Base-by-base conservation (phyloP, 2,888 invertebrate species). In the Volucella inflata region DNA sequence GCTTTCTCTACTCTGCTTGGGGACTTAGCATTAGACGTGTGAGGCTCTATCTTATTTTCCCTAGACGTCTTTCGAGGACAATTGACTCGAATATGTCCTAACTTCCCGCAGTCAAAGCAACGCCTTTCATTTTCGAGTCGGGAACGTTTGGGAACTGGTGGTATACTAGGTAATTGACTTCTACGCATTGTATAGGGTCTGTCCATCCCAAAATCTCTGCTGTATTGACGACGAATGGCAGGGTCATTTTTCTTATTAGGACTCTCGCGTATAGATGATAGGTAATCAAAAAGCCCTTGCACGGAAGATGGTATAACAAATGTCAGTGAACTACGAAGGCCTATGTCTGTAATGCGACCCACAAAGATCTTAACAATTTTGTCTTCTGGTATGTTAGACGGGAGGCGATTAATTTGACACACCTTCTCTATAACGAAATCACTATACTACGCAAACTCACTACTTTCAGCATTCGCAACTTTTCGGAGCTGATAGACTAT, bases 391-490 rank as follows among this genome's bases (percentile, higher is more conserved):
- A 53, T 53, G 11, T 30, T n/a, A 12, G 36, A 55, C 1, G 12
- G 55, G 2, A 53, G 12, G n/a, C n/a, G n/a, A 21, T 2, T 21
- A 21, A 21, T 21, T 21, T 1, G 21, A 21, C 21, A 21, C 21
- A 36, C 36, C n/a, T 55, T 55, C n/a, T 55, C 55, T n/a, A 55
- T 55, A 4, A 55, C 55, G 4, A 55, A 55, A 55, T 55, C 55
- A 30, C 36, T 55, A n/a, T 55, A 55, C 2, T 11, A 36, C 12
- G 30, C 2, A 53, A 53, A 53, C 53, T 46, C n/a, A n/a, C 46
- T 46, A n/a, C 46, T 65, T 68, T 81, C 70, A 10, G 75, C 68
- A 70, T 81, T 75, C 38, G 55, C 74, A 60, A 80, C 81, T 21
- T 59, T 60, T 17, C 76, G 53, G 30, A 76, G 55, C 62, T 82